Evolutionary conservation across 2,113 vertebrate genomes (phyloP), one percentile per base, ranked within the genome.

Genomic region (Rallus limicola): DNA sequence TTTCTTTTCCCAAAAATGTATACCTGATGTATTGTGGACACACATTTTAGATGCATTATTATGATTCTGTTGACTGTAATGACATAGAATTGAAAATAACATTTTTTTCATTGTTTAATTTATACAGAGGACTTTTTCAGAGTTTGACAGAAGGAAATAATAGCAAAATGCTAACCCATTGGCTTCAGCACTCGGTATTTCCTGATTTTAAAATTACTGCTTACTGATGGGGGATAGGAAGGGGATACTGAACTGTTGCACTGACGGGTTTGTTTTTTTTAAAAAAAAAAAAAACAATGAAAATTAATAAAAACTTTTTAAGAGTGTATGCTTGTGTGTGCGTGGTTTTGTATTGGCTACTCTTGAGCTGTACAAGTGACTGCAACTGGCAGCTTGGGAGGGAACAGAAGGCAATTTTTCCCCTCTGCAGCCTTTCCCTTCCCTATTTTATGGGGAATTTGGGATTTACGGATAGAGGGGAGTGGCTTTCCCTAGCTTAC

Each of bases 41-140:
- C 97, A 97, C 97, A 98, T 98, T 98, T 98, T 98, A 98, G 97
- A 98, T 98, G 97, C 98, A 98, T 98, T 98, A 97, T 98, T 98
- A 98, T 98, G 96, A 95, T 98, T 98, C 97, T 98, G 98, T 98
- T 98, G 98, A 98, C 98, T 98, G 98, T 98, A 98, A 98, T 98
- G 98, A 97, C 97, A 97, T 98, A 98, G 98, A 98, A 97, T 98
- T 98, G 98, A 98, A 98, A 98, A 95, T 97, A 97, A 97, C 97
- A 94, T 95, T 98, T 98, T 98, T 98, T 97, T 98, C 97, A 97
- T 98, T 98, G 98, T 98, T 98, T 98, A 98, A 98, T 98, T 98
- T 98, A 98, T 98, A 98, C 98, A 98, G 97, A 98, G 98, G 98
- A 98, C 97, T 98, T 98, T 98, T 98, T 97, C 98, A 98, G 97